Evolutionary conservation across 2,113 vertebrate species (phyloP).

Genomic region (Leuciscus idus): DNA sequence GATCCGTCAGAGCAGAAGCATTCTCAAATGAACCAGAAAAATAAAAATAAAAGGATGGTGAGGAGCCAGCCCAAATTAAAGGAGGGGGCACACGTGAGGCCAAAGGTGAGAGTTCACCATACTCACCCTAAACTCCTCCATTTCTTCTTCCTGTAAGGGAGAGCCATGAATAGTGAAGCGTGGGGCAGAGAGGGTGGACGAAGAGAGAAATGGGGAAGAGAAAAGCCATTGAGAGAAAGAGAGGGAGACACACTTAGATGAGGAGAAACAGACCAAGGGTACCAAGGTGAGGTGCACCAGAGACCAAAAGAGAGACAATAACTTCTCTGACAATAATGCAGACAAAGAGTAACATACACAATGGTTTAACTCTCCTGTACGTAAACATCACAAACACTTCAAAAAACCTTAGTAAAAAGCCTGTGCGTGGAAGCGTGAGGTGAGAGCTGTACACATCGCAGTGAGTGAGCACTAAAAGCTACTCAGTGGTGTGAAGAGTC

Average conservation of each 20-base stretch:
- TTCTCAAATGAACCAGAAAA: conserved; percentile 63
- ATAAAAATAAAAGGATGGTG: conserved; percentile 46
- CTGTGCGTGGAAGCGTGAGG: conserved; percentile 14
- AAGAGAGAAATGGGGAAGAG: conserved; percentile 85
- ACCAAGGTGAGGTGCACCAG: conserved; percentile 80
- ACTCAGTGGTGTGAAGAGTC: conserved; percentile 14
- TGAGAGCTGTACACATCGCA: conserved; percentile 21
- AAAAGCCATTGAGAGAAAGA: conserved; percentile 83
- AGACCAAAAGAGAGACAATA: conserved; percentile 72
- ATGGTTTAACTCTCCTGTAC: not conserved
- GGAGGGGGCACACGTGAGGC: conserved; percentile 68
- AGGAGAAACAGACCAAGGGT: conserved; percentile 85
- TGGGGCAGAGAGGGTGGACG: conserved; percentile 68
- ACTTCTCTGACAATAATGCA: conserved; percentile 11
- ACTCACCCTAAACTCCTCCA: conserved; percentile 99
- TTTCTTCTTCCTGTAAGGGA: conserved; percentile 99
- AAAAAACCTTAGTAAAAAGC: conserved; percentile 27
- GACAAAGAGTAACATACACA: not conserved
- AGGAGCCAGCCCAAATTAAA: conserved; percentile 66
- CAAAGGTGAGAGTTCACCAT: conserved; percentile 70
- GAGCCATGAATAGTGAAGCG: conserved; percentile 92
- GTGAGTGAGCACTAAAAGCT: conserved; percentile 41
- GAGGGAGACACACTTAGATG: conserved; percentile 92
- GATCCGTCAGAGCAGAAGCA: conserved; percentile 62
- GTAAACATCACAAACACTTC: conserved; percentile 35